Evolutionary conservation across 2,113 vertebrate species (phyloP).

Genomic region (Daphoenositta chrysoptera): DNA sequence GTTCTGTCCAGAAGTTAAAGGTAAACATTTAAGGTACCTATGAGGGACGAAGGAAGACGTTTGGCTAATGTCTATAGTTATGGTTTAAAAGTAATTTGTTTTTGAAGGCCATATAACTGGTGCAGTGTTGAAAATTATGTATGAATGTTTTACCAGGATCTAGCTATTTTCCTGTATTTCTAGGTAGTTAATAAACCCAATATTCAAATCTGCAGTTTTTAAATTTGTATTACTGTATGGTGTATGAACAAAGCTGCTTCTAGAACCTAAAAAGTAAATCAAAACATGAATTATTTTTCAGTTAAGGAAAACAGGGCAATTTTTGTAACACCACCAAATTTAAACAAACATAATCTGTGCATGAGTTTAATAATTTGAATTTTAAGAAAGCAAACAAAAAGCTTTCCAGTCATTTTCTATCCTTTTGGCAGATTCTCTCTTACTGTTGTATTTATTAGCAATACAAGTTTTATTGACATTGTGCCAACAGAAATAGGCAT

Average conservation of each 20-base stretch:
- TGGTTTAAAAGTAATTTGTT: neutral
- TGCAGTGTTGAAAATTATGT: neutral
- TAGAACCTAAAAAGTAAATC: neutral
- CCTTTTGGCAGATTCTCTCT: neutral
- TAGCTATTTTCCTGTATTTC: neutral
- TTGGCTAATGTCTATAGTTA: neutral
- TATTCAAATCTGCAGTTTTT: neutral
- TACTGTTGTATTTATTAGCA: neutral
- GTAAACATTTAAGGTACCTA: conserved; percentile 42
- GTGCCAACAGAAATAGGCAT: neutral
- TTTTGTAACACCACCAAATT: neutral
- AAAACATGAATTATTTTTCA: neutral
- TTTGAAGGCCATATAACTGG: neutral
- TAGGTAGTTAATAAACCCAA: neutral
- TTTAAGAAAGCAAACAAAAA: neutral
- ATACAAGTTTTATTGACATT: neutral
- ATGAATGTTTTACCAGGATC: neutral
- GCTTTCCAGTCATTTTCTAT: neutral
- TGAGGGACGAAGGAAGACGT: neutral
- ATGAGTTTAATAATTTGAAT: neutral
- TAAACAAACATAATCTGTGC: neutral
- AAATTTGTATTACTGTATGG: neutral
- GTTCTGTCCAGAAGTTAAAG: conserved; percentile 44
- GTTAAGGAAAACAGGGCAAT: neutral
- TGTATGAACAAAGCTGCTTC: neutral